Conservation (phyloP, 37 sponge, comb jelly and placozoan genomes). For the Aplysina aerophoba region DNA sequence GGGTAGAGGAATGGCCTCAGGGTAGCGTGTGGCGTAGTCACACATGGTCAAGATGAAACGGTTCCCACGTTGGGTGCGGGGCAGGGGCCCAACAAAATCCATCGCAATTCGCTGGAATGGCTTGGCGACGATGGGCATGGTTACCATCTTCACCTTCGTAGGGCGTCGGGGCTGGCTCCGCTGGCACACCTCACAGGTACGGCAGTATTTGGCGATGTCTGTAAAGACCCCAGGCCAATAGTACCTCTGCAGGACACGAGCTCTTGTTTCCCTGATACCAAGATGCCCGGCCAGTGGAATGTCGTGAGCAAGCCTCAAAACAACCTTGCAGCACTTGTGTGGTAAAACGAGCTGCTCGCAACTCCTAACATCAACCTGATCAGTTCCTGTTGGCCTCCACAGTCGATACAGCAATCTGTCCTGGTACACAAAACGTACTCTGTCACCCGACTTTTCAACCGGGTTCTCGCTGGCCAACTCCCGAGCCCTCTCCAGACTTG, state of each 20-base stretch:
- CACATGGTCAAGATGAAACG: slow-evolving; percentile 52
- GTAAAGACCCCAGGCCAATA: slow-evolving; percentile 28
- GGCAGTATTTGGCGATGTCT: not conserved
- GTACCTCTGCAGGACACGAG: slow-evolving; percentile 16
- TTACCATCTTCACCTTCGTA: slow-evolving; percentile 43
- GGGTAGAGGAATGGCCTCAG: slow-evolving; percentile 50
- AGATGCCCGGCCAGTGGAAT: too few relatives aligned
- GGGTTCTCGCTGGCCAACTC: not conserved
- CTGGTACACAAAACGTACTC: not conserved
- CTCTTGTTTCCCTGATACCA: too few relatives aligned
- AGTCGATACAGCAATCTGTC: not conserved
- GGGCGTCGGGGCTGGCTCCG: not conserved
- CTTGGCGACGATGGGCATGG: slow-evolving; percentile 46
- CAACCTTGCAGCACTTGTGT: too few relatives aligned
- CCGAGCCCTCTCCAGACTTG: not conserved
- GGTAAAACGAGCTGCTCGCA: too few relatives aligned
- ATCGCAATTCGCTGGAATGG: slow-evolving; percentile 68
- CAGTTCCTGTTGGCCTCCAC: slow-evolving; percentile 23
- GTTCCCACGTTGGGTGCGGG: slow-evolving; percentile 40
- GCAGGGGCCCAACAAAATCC: slow-evolving; percentile 68
- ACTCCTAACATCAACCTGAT: not conserved
- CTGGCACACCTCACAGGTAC: slow-evolving; percentile 4
- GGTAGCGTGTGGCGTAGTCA: slow-evolving; percentile 70
- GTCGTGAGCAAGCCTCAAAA: too few relatives aligned
- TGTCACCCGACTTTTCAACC: not conserved